Evolutionary conservation across 2,113 vertebrate species (phyloP).

Genomic region (Tachuris rubrigastra): DNA sequence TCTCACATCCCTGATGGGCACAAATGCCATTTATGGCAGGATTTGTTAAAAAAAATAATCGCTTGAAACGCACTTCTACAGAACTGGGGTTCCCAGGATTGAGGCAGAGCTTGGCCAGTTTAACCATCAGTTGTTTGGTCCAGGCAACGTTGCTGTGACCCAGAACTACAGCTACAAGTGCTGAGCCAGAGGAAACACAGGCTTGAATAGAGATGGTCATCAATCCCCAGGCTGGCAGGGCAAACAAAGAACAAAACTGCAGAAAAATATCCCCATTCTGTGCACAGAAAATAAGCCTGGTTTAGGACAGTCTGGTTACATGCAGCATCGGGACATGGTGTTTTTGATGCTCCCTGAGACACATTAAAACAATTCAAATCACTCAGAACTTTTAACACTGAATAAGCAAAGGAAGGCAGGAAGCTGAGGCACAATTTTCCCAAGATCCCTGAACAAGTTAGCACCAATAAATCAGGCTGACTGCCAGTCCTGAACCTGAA

Average conservation of each 20-base stretch:
- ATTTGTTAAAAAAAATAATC: neutral
- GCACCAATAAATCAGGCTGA: neutral
- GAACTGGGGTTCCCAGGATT: neutral
- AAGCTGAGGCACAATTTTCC: neutral
- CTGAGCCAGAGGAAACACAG: neutral
- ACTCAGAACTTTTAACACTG: neutral
- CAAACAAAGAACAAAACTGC: neutral
- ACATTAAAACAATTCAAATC: neutral
- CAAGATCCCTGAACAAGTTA: neutral
- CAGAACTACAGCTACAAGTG: neutral
- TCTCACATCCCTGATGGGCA: neutral
- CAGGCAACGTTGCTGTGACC: neutral
- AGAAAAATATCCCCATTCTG: rapidly evolving
- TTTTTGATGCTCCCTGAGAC: neutral
- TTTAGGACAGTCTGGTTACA: neutral
- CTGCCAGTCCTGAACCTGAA: neutral
- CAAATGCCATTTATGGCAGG: neutral
- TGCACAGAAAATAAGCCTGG: neutral
- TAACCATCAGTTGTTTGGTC: neutral
- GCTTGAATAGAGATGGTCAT: neutral
- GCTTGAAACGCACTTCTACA: neutral
- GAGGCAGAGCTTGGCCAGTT: neutral
- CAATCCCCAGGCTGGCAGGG: neutral
- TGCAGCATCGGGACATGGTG: neutral
- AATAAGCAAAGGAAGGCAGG: neutral